Evolutionary conservation across 2,797 vertebrate genomes (phyloP), one percentile per base, ranked within the genome.

Genomic region (Clarias pachynema): DNA sequence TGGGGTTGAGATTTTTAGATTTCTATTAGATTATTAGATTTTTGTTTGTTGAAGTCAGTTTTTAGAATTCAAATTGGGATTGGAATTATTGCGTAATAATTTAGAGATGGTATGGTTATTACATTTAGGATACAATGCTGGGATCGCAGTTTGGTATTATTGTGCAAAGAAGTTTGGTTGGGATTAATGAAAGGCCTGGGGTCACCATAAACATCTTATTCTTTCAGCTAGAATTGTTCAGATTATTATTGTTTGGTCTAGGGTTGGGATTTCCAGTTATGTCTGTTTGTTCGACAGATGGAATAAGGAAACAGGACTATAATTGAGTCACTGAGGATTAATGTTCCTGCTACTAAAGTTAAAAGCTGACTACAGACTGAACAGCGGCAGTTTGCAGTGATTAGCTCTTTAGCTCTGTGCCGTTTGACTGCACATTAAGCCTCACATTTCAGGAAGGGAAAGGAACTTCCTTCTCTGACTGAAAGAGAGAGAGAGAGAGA

Each of bases 391-490:
- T 70, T 31, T 59, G 31, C 37, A 37, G 1, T 70, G 53, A 84
- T 84, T 57, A 84, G 83, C 68, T 68, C 53, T 62, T 79, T 77
- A 57, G 57, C 73, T 57, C 57, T 63, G 78, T 62, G 70, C 34
- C 62, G 40, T 72, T 34, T 53, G 40, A 81, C 37, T 80, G 29
- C 59, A 37, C 49, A 31, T 68, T 70, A 81, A 53, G 44, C 79
- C 44, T 8, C 44, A 12, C 44, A 49, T 79, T 80, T 87, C 49
- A 79, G 79, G 65, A 85, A 79, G 44, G 57, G 59, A 66, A 66
- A 84, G 59, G 59, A 73, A 79, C 73, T 68, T 84, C 73, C 72
- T 79, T 57, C 18, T 82, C 56, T 68, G 34, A 24, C 34, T 57
- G n/a, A 56, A 6, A 68, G 81, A 66, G 14, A 26, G 44, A 73